Percentiles rank a stretch among this genome's conserved stretches.
These are phyloP conservation scores for Panonychus citri DNA, from an alignment of 1,140 invertebrate genomes.

Conservation along the genomic window DNA sequence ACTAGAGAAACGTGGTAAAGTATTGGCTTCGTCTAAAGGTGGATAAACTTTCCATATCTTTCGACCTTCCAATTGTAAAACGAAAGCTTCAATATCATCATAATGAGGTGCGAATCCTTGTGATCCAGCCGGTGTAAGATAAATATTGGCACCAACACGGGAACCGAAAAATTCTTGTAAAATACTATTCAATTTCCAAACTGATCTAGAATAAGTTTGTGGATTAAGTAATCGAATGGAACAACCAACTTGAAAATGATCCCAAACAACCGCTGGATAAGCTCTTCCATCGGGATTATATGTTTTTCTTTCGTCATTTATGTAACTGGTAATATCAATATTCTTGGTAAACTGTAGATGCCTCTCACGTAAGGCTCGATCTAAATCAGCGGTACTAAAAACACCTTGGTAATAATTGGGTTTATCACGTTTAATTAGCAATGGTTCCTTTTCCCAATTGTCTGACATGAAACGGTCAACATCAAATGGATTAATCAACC, in stretches of 20 bases:
- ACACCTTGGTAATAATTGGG: slow-evolving; percentile 42
- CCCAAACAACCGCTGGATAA: slow-evolving; percentile 59
- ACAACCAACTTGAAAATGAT: slow-evolving; percentile 67
- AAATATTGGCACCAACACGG: slow-evolving; percentile 26
- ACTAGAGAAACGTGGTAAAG: slow-evolving; percentile 54
- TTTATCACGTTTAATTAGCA: slow-evolving; percentile 41
- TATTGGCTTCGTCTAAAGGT: slow-evolving; percentile 29
- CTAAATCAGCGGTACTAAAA: slow-evolving; percentile 47
- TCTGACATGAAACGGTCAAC: slow-evolving; percentile 1
- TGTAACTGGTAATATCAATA: slow-evolving; percentile 68
- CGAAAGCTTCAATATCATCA: slow-evolving; percentile 96
- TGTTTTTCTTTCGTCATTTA: slow-evolving; percentile 50
- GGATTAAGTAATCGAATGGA: slow-evolving; percentile 80
- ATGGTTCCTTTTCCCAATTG: slow-evolving; percentile 53
- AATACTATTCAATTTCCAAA: slow-evolving; percentile 37
- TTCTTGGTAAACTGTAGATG: slow-evolving; percentile 57
- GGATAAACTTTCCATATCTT: slow-evolving; percentile 82
- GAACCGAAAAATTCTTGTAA: slow-evolving; percentile 83
- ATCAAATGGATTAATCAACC: slow-evolving; percentile 1
- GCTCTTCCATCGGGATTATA: slow-evolving; percentile 52
- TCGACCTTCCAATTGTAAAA: slow-evolving; percentile 81
- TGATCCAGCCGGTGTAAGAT: slow-evolving; percentile 67
- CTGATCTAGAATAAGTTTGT: slow-evolving; percentile 47
- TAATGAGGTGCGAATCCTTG: slow-evolving; percentile 96
- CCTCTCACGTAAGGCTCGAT: slow-evolving; percentile 45